Conservation (phyloP, 1,140 invertebrate species). For the Pomacea maculata region DNA sequence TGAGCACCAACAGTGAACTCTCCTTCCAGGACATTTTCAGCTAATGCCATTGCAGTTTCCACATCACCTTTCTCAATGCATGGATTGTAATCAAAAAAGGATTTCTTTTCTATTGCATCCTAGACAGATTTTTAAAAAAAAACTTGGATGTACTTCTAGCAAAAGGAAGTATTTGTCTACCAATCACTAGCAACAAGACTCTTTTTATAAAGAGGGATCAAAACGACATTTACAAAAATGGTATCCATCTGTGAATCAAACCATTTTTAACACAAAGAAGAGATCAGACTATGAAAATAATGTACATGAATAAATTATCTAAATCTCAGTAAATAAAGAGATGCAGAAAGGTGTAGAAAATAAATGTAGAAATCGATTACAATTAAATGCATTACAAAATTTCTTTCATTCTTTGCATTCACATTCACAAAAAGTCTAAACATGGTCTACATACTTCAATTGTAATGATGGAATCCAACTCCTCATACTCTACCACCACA, state of each 20-base stretch:
- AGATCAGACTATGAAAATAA: too few relatives aligned
- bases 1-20: conserved; percentile 86
- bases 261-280: too few relatives aligned
- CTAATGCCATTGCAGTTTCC: conserved; percentile 72
- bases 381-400: too few relatives aligned
- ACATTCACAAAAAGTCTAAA: too few relatives aligned
- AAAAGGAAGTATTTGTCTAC: too few relatives aligned
- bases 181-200: too few relatives aligned
- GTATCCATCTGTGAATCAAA: too few relatives aligned
- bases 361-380: too few relatives aligned
- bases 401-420: background rate
- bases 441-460: conserved; percentile 71
- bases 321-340: too few relatives aligned
- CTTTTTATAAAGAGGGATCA: too few relatives aligned
- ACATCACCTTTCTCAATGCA: conserved; percentile 73
- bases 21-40: conserved; percentile 68
- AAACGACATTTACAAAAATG: too few relatives aligned
- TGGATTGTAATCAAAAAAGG: conserved; percentile 31
- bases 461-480: conserved; percentile 78
- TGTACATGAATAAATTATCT: background rate
- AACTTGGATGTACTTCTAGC: background rate
- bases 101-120: conserved; percentile 30
- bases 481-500: conserved; percentile 56
- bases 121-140: background rate
- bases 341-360: too few relatives aligned